Base-by-base conservation (phyloP, 2,888 invertebrate genomes). In the Matsumyia berberina region DNA sequence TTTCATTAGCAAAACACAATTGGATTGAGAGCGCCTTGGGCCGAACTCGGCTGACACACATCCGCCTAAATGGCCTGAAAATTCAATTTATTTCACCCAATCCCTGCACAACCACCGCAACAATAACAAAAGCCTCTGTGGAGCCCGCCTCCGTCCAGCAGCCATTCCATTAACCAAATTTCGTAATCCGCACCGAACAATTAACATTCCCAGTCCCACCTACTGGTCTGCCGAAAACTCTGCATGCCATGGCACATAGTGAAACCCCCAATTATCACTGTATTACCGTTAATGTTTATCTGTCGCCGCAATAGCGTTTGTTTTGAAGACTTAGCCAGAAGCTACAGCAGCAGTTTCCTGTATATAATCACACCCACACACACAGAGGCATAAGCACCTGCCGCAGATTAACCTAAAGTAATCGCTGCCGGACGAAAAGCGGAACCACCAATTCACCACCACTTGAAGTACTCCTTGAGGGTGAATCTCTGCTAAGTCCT, bases 211-310 rank as follows among this genome's bases (percentile, higher is more conserved):
- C 9, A n/a, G 37, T n/a, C n/a, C n/a, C 24, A 24, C 24, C 24
- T 24, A 24, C 4, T 15, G 7, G 9, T 33, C 69, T 37, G 15
- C 58, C 29, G 60, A 60, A 67, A 31, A 5, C 42, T 15, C 7
- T 31, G 60, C 12, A 17, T 37, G 37, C 29, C 17, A 24, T 24
- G 24, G 37, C 44, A 62, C 49, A 42, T 24, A 57, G 24, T 46
- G 4, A 42, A 67, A 46, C 53, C 55, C 53, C 44, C 58, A 80
- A 80, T 80, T 80, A 80, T 74, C 80, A 74, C 74, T 67, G 44
- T 74, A 80, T 80, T 74, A 74, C 80, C 73, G 73, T 73, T 60
- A 67, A 74, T 80, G 73, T 80, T 73, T 67, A 80, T 80, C 67
- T 74, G 29, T 67, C 66, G 31, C 60, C 60, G 39, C 58, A 80